A percentile compares a stretch with the other conserved stretches of the same genome.
phyloP scores from a whole-genome alignment of 2,797 vertebrate genomes.

The Todus mexicanus region DNA sequence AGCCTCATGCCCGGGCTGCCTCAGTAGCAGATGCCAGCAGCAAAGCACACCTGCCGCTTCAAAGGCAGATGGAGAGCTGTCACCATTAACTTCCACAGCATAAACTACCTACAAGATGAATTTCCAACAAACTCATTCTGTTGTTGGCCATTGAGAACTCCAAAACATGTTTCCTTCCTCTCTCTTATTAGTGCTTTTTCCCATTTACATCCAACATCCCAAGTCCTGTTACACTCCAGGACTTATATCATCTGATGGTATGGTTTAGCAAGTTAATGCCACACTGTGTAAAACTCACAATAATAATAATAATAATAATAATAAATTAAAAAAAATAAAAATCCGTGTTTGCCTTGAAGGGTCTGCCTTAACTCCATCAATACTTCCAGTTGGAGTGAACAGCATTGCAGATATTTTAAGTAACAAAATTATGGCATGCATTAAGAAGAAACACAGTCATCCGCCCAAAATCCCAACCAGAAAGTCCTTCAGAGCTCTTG shows the following conservation, averaged over 20 bases:
- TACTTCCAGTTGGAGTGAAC: neutral
- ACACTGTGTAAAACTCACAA: neutral
- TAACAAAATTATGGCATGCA: neutral
- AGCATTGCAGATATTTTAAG: neutral
- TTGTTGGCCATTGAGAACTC: rapidly evolving
- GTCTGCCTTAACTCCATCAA: neutral
- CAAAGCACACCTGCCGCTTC: neutral
- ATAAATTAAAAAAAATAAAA: neutral
- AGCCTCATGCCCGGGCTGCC: neutral
- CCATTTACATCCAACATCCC: neutral
- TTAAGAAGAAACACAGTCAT: neutral
- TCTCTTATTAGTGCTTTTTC: neutral
- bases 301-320: neutral
- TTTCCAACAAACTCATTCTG: neutral
- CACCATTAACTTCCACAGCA: neutral
- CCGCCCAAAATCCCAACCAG: neutral
- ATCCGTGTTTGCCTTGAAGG: neutral
- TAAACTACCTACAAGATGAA: neutral
- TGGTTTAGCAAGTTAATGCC: neutral
- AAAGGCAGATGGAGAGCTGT: neutral
- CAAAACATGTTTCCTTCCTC: neutral
- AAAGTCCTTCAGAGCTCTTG: neutral
- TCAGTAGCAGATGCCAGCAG: neutral
- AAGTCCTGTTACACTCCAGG: neutral
- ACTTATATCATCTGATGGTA: neutral